phyloP scores from a whole-genome alignment of 2,888 invertebrate species.

The Gisinianus flammeolus region DNA sequence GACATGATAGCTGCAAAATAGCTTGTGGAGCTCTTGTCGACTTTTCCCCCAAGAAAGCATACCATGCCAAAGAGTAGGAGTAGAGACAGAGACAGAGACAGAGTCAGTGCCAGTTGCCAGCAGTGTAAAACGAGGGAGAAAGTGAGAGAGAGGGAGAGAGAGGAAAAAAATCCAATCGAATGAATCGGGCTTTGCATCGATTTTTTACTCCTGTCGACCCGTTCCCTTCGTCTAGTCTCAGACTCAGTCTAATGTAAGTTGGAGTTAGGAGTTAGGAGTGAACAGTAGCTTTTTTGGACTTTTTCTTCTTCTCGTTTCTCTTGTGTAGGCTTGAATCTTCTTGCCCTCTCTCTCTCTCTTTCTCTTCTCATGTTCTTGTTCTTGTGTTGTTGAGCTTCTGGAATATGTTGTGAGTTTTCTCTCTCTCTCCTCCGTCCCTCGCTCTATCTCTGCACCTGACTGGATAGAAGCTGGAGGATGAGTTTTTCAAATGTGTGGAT shows the following conservation, averaged over 20 bases:
- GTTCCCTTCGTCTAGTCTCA: background rate
- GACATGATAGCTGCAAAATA: background rate
- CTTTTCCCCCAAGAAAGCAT: constrained; percentile 14
- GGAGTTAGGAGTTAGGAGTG: background rate
- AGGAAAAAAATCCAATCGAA: constrained; percentile 12
- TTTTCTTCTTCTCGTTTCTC: no score
- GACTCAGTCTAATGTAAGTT: background rate
- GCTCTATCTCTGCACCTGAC: background rate
- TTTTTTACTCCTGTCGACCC: background rate
- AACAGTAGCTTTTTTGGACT: constrained; percentile 4
- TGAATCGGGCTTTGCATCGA: constrained; percentile 22
- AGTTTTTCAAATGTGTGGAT: constrained; percentile 1
- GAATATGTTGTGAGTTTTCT: no score
- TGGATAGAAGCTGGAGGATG: background rate
- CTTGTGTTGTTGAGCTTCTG: no score
- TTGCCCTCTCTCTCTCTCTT: no score
- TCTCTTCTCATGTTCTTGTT: no score
- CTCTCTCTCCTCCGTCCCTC: background rate
- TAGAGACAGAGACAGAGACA: background rate
- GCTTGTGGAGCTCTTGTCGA: background rate
- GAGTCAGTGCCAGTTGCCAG: background rate
- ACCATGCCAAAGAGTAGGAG: constrained; percentile 8
- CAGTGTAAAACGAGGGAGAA: background rate
- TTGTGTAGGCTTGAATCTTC: no score
- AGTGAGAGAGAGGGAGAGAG: background rate